Evolutionary conservation across 2,113 vertebrate species (phyloP).

Genomic region (Zeus faber): DNA sequence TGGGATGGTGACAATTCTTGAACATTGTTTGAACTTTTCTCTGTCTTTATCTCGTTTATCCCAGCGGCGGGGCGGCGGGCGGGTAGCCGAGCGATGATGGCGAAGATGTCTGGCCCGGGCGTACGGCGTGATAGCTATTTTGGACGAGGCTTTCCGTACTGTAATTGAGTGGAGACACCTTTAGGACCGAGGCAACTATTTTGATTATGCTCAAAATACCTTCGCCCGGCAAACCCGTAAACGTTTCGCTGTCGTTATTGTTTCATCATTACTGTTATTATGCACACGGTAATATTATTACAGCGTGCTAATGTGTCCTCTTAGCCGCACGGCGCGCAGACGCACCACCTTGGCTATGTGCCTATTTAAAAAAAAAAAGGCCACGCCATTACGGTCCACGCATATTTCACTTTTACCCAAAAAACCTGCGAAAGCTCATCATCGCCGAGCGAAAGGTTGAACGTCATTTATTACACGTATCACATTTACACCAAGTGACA

Average conservation of each 20-base stretch:
- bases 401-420: slow-evolving; percentile 51
- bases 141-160: slow-evolving; percentile 50
- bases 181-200: slow-evolving; percentile 31
- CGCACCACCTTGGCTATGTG: no score
- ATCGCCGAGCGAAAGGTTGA: slow-evolving; percentile 74
- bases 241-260: slow-evolving; percentile 37
- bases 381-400: slow-evolving; percentile 37
- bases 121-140: slow-evolving; percentile 54
- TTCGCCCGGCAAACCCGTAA: no score
- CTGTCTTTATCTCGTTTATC: slow-evolving; percentile 38
- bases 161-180: slow-evolving; percentile 48
- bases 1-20: slow-evolving; percentile 51
- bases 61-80: slow-evolving; percentile 44
- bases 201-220: slow-evolving; percentile 22
- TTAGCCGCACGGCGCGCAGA: slow-evolving; percentile 54
- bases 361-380: no score
- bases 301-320: slow-evolving; percentile 51
- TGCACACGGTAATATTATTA: slow-evolving; percentile 45
- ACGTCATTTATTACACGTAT: slow-evolving; percentile 81
- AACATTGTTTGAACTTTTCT: slow-evolving; percentile 51
- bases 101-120: slow-evolving; percentile 55
- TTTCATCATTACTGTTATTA: slow-evolving; percentile 47
- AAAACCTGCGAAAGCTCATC: slow-evolving; percentile 69
- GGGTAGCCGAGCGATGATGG: no score
- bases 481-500: slow-evolving; percentile 98